Evolutionary conservation across 2,888 invertebrate species (phyloP), one percentile per base, ranked within the genome.

Genomic region (Eilema sororculum): DNA sequence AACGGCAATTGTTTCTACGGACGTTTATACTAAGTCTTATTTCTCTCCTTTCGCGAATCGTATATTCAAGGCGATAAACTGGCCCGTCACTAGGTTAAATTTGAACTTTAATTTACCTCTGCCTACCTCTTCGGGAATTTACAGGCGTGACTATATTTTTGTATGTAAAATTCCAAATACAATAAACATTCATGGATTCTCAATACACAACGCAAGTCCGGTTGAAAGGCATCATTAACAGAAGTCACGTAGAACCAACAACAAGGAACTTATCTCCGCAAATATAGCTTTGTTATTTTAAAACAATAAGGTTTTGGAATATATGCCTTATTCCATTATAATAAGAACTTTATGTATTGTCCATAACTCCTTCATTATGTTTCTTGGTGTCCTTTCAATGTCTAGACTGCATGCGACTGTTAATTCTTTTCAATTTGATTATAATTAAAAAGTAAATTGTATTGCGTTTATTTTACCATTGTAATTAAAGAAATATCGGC

Each of bases 231-330:
- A 72, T 89, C 88, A 83, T 89, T 89, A 89, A 79, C 82, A 77
- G 81, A 87, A 87, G 85, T 84, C 90, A 90, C 90, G 90, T 89
- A 82, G 81, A 78, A 76, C 81, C 62, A 76, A 77, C 82, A 80
- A 81, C 80, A 85, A 85, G 87, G 85, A 89, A 86, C 80, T 85
- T 82, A 82, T 81, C 81, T 81, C 59, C 64, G 33, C 69, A 79
- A 73, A 82, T 67, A 70, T 77, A 78, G 71, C 73, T 62, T 66
- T 77, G 68, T 79, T 57, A 68, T 41, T 66, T 59, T 41, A 61
- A 70, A 75, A 63, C 52, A 13, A 16, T 2, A 16, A 28, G 25
- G 13, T 28, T 28, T 6, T 5, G 28, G 16, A 58, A 16, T 28
- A 16, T 25, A 28, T 3, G 16, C 12, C 58, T 57, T 61, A 69